Base-by-base conservation (phyloP, 2,797 vertebrate genomes). In the Rhabdomys pumilio region DNA sequence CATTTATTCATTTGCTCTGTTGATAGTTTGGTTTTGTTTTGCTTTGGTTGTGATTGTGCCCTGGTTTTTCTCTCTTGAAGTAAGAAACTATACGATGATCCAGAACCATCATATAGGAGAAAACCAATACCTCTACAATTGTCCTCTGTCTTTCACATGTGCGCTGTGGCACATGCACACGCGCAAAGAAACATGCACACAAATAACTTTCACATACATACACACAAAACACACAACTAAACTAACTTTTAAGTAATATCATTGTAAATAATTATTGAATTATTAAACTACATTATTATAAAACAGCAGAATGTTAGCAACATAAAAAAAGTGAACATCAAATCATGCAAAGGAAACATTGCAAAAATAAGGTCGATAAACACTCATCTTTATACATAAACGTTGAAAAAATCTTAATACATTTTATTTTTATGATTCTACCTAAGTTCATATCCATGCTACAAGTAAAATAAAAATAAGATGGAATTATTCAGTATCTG, bases 381-480 rank as follows among this genome's bases (percentile, higher is more conserved):
- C 38, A 65, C 47, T 14, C 12, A 76, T 83, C 29, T 83, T 63
- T 44, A 83, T 83, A 61, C 31, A 38, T 63, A 83, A 44, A 59
- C 41, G 44, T 47, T 12, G 26, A 83, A 44, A 63, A 15, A 44
- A 20, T 44, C 38, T 44, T 47, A 83, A 83, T 44, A 26, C 44
- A 75, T 69, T 87, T 69, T 41, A 47, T 63, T 50, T 88, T 80
- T 65, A 93, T 82, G 6, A 87, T 89, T 92, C 38, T 41, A 41
- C 34, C 72, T 84, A 93, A 94, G 19, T 67, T 93, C 44, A 89
- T 88, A 79, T 85, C 22, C 65, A 55, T 82, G 34, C 53, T 65
- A 84, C 0, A 63, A 41, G 77, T 75, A 69, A 95, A 93, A 86
- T 87, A 22, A 89, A 94, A 91, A 55, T 41, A n/a, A 69, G 31